A percentile compares a stretch with the other conserved stretches of the same genome.
These are phyloP conservation scores for Atopsyche davidsoni DNA, from an alignment of 1,140 invertebrate genomes.

Conservation along the genomic window DNA sequence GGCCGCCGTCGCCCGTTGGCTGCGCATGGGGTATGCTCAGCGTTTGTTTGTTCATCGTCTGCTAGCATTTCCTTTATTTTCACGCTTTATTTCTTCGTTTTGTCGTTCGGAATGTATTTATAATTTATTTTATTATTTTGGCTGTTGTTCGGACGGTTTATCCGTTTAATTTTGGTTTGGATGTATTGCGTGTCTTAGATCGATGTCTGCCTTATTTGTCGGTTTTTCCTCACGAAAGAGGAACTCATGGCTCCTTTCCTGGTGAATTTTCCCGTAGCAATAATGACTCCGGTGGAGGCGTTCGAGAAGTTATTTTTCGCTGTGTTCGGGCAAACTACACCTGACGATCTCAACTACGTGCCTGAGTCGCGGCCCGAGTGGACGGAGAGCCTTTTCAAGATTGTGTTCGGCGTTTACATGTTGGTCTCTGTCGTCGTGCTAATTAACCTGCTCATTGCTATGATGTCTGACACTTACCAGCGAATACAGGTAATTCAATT, in stretches of 20 bases:
- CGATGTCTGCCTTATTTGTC: conserved; percentile 22
- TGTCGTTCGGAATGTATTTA: conserved; percentile 15
- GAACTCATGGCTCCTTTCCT: conserved; percentile 25
- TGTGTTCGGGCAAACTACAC: conserved; percentile 92
- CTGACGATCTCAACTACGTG: conserved; percentile 72
- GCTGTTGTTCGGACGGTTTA: conserved; percentile 18
- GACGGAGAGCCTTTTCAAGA: conserved; percentile 76
- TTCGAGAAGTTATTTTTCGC: conserved; percentile 98
- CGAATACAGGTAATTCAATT: conserved; percentile 77
- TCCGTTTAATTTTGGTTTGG: conserved; percentile 10
- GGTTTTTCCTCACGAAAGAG: conserved; percentile 27
- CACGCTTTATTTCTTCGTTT: conserved; percentile 17
- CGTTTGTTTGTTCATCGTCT: conserved; percentile 28
- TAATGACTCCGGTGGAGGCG: conserved; percentile 80
- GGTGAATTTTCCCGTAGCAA: conserved; percentile 50
- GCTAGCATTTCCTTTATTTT: conserved; percentile 20
- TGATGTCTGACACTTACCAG: conserved; percentile 99
- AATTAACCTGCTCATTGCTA: conserved; percentile 98
- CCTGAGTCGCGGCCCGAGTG: conserved; percentile 58
- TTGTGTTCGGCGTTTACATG: conserved; percentile 93
- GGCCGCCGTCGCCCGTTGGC: conserved; percentile 12
- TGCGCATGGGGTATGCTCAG: conserved; percentile 25
- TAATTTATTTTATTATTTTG: conserved; percentile 15
- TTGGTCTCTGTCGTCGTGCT: conserved; percentile 96
- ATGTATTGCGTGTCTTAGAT: conserved; percentile 25